A percentile compares a stretch with the other conserved stretches of the same genome.
phyloP scores from a whole-genome alignment of 2,888 invertebrate species.

The Drosophila quasianomalipes region DNA sequence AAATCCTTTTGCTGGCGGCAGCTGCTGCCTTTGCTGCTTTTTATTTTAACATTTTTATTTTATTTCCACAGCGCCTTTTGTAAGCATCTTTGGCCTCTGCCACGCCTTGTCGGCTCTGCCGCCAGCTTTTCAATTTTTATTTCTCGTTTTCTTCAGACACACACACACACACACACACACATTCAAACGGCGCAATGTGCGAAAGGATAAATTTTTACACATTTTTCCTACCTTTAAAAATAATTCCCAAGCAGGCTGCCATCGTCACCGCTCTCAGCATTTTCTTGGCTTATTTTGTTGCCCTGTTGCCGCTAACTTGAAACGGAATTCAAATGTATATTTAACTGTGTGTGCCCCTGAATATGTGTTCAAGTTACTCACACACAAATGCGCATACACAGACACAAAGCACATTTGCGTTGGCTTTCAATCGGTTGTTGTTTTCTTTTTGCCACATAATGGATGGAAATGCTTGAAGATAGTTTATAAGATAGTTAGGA shows the following conservation, averaged over 20 bases:
- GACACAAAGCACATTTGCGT: slow-evolving; percentile 49
- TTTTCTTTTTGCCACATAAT: neutral
- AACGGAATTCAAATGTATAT: slow-evolving; percentile 79
- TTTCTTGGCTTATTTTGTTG: slow-evolving; percentile 71
- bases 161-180: slow-evolving; percentile 11
- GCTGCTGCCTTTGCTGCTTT: slow-evolving; percentile 60
- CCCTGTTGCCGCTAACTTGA: slow-evolving; percentile 74
- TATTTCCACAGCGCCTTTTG: slow-evolving; percentile 76
- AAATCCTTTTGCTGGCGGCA: slow-evolving; percentile 80
- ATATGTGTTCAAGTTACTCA: slow-evolving; percentile 9
- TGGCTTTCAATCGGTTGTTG: slow-evolving; percentile 44
- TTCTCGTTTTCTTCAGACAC: slow-evolving; percentile 42
- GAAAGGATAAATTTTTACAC: slow-evolving; percentile 77
- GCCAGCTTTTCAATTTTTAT: slow-evolving; percentile 71
- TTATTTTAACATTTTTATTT: slow-evolving; percentile 76
- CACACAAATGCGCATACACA: neutral
- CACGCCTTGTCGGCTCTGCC: slow-evolving; percentile 48
- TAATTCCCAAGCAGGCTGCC: slow-evolving; percentile 59
- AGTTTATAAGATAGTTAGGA: no score
- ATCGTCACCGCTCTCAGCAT: slow-evolving; percentile 18
- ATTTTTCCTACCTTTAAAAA: slow-evolving; percentile 76
- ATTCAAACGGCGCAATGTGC: slow-evolving; percentile 36
- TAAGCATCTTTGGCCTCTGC: slow-evolving; percentile 73
- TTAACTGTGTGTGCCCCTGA: slow-evolving; percentile 45
- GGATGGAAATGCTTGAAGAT: neutral